A percentile compares a stretch with the other conserved stretches of the same genome.
Conservation (phyloP, 1,140 invertebrate species). For the Bombus impatiens region DNA sequence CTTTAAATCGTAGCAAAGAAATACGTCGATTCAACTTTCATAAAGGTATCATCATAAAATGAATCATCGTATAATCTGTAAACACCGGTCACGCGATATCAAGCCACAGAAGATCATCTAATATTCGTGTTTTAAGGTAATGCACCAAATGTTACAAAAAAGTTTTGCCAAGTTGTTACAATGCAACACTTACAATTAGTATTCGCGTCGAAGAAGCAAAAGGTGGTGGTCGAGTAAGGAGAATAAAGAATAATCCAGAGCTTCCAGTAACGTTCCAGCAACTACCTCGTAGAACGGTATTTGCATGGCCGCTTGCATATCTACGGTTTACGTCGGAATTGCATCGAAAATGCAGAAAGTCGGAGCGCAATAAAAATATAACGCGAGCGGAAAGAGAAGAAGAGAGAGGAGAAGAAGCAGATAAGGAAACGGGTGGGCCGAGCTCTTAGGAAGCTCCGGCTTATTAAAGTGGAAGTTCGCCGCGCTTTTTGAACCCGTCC, state of each 20-base stretch:
- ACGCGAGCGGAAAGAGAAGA: not conserved
- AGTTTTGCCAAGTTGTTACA: not conserved
- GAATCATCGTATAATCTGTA: no score
- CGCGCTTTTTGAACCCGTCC: slow-evolving; percentile 67
- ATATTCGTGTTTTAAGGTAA: not conserved
- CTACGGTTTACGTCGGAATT: slow-evolving; percentile 7
- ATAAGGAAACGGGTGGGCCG: slow-evolving; percentile 39
- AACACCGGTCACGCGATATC: not conserved
- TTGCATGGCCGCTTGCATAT: slow-evolving; percentile 20
- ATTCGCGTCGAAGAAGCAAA: not conserved
- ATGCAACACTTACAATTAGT: not conserved
- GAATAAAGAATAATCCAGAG: not conserved
- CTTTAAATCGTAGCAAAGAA: no score
- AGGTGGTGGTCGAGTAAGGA: not conserved
- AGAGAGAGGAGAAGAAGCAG: slow-evolving; percentile 29
- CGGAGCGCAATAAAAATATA: slow-evolving; percentile 26
- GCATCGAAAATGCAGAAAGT: slow-evolving; percentile 20
- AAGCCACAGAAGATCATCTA: not conserved
- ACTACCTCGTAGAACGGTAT: not conserved
- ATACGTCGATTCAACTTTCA: no score
- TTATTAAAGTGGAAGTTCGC: slow-evolving; percentile 74
- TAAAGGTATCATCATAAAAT: no score
- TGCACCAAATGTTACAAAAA: not conserved
- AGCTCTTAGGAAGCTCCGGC: slow-evolving; percentile 65
- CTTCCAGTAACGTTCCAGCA: no score